Base-by-base conservation (phyloP, 64 coral and sea anemone genomes). In the Trachythela sp. region DNA sequence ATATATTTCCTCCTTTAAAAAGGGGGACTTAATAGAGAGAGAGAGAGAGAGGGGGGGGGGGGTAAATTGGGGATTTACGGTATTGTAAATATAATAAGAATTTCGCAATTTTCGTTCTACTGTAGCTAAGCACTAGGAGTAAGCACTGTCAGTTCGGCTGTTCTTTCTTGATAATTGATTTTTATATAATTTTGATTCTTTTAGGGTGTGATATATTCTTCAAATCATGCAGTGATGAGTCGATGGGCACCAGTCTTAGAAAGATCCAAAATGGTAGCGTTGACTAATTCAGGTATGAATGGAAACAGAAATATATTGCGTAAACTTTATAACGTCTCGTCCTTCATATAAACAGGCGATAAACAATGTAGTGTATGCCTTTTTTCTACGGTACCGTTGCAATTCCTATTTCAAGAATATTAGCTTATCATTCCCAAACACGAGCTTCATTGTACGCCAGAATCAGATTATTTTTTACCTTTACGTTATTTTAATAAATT, bases 171-270 rank as follows among this genome's bases (percentile, higher is more conserved):
- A 45, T 45, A 45, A n/a, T n/a, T 27, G 27, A 30, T 36, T 0
- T 68, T 39, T 2, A 24, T 13, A 9, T 64, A 29, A 39, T 87
- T 87, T 34, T 40, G 24, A 30, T 88, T 17, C 17, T 22, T 70
- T 24, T 7, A 88, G 86, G 86, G 86, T 70, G 56, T 88, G 30
- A 40, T 88, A 22, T 72, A 72, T 54, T 70, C 86, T 15, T 59
- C 86, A 27, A 70, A 70, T 4, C 86, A 88, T 88, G 59, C 59
- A 41, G 36, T 88, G 5, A 70, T 59, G 56, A 88, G 86, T 70
- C 56, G 54, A 54, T 88, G 86, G 86, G 86, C 86, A 2, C 86
- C 86, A 39, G 36, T 70, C 36, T 70, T 88, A 30, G 86, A 88
- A 70, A 37, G 86, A 40, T 37, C 26, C 13, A 88, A 70, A 88